Base-by-base conservation (phyloP, 2,888 invertebrate species). In the Pristionchus japonicus region DNA sequence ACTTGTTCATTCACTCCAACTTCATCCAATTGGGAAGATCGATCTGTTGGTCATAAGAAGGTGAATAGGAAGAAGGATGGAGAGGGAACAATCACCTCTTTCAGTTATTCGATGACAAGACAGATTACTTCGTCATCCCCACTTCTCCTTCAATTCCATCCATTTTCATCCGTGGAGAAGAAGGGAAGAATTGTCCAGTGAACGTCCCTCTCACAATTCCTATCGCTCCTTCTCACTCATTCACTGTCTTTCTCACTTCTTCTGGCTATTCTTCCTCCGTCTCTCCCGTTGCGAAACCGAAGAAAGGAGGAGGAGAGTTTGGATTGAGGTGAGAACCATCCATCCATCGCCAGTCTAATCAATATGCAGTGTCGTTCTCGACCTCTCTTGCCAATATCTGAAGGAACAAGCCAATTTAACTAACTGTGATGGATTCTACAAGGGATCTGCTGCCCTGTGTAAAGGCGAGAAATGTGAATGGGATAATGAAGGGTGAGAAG, bases 291-390 rank as follows among this genome's bases (percentile, higher is more conserved):
- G 70, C 3, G 1, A 86, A 67, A 67, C 43, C 86, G n/a, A 20
- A 64, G 31, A 86, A 86, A n/a, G 86, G 86, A 64, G 27, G 31
- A 15, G 70, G 86, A 43, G 64, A 67, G 27, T 67, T 86, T 20
- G 86, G 86, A 67, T 47, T 86, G 27, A 86, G 86, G 86, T 86
- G 7, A 27, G 17, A 11, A 7, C 27, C n/a, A 37, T 86, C 27
- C 3, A n/a, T 27, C 37, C 1, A 1, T 49, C 11, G 31, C 47
- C 20, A 43, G 15, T 20, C 34, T 85, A 82, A 43, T 82, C 77
- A 20, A 88, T 83, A n/a, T 20, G 17, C 49, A 87, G 87, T n/a
- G 1, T 87, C 49, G 52, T 87, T 4, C 77, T 87, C n/a, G 87
- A 74, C 31, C 77, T 87, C 3, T 37, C 77, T 3, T 87, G 87